A percentile compares a stretch with the other conserved stretches of the same genome.
Evolutionary conservation across 2,888 invertebrate species (phyloP).

Genomic region (Scaeva pyrastri): DNA sequence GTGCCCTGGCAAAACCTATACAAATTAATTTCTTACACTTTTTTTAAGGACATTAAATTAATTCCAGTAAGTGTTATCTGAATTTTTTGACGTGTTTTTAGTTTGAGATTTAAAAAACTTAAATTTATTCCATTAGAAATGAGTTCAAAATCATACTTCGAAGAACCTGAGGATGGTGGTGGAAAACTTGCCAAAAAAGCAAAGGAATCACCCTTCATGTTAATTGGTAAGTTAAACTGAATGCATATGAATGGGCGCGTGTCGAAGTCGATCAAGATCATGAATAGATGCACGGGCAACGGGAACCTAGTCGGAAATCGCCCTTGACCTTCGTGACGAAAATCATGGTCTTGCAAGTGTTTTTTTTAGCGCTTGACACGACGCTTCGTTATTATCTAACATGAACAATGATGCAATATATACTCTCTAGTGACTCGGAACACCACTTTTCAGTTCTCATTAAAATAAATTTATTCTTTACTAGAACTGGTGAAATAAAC

Average conservation of each 20-base stretch:
- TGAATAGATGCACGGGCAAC: background rate
- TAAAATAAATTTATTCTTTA: background rate
- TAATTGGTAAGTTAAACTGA: conserved; percentile 86
- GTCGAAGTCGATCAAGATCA: conserved; percentile 48
- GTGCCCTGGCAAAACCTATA: background rate
- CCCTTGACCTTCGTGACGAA: conserved; percentile 56
- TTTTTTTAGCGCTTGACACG: background rate
- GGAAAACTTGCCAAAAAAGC: conserved; percentile 87
- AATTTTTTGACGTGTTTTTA: background rate
- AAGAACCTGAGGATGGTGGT: conserved; percentile 78
- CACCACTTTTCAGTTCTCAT: background rate
- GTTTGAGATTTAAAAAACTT: background rate
- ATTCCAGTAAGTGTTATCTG: conserved; percentile 6
- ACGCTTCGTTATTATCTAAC: conserved; percentile 49
- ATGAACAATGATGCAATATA: conserved; percentile 37
- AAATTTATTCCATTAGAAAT: conserved; percentile 71
- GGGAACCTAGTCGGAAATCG: background rate
- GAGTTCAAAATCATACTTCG: conserved; percentile 82
- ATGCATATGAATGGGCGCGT: background rate
- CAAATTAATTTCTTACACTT: background rate
- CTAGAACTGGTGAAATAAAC: background rate
- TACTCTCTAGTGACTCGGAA: background rate
- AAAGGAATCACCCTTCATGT: conserved; percentile 90
- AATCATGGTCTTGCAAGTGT: background rate
- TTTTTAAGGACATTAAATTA: background rate